phyloP scores from a whole-genome alignment of 2,888 invertebrate genomes.

The Phymatocera aterrima region DNA sequence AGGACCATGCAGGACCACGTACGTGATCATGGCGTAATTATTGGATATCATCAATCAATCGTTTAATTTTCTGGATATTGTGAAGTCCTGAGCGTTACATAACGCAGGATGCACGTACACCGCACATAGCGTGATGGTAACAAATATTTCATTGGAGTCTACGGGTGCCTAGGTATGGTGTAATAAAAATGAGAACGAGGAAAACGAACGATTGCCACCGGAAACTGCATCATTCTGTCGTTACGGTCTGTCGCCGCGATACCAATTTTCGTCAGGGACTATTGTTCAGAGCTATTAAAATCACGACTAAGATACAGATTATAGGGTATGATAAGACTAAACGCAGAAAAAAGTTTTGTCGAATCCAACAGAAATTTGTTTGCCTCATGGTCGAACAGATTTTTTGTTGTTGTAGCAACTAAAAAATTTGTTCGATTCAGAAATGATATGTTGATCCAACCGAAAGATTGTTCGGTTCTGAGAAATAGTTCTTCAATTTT shows the following conservation, averaged over 20 bases:
- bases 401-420: too few relatives aligned
- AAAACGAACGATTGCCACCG: not conserved
- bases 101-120: not conserved
- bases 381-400: too few relatives aligned
- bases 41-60: too few relatives aligned
- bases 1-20: too few relatives aligned
- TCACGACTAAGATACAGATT: not conserved
- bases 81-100: not conserved
- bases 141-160: not conserved
- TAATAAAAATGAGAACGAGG: not conserved
- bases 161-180: not conserved
- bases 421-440: too few relatives aligned
- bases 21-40: too few relatives aligned
- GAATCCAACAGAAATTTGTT: too few relatives aligned
- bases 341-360: not conserved
- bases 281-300: not conserved
- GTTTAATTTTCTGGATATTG: not conserved
- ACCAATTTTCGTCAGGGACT: not conserved
- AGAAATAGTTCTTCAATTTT: too few relatives aligned
- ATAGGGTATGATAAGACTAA: not conserved
- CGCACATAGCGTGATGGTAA: too few relatives aligned
- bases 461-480: too few relatives aligned
- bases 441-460: too few relatives aligned
- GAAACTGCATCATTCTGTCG: conserved; percentile 15
- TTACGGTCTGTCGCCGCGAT: conserved; percentile 9